These are phyloP conservation scores for Solea senegalensis DNA, from an alignment of 2,113 vertebrate genomes.

Conservation along the genomic window DNA sequence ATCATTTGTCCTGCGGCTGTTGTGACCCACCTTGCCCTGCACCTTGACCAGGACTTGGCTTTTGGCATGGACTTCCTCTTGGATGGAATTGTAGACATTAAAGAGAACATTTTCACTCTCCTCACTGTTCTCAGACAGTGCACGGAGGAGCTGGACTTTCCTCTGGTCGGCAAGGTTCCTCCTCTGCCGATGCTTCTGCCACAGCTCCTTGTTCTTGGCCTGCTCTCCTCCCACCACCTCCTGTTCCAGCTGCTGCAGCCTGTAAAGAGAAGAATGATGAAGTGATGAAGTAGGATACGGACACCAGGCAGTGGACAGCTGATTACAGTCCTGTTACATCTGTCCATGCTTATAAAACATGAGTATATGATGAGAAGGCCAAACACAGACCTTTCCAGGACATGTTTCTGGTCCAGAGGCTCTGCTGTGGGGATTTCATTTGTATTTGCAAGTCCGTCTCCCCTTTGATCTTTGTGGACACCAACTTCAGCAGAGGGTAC, in stretches of 20 bases:
- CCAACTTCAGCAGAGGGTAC: not conserved
- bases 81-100: slow-evolving; percentile 87
- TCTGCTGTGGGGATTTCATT: slow-evolving; percentile 38
- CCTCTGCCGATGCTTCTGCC: slow-evolving; percentile 79
- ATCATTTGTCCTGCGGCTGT: not conserved
- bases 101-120: slow-evolving; percentile 86
- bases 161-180: slow-evolving; percentile 83
- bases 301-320: not conserved
- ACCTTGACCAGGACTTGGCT: slow-evolving; percentile 84
- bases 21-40: slow-evolving; percentile 84
- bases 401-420: slow-evolving; percentile 82
- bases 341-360: not conserved
- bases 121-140: slow-evolving; percentile 79
- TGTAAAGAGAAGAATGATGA: slow-evolving; percentile 45
- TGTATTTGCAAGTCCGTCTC: slow-evolving; percentile 14
- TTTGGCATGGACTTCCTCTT: slow-evolving; percentile 88
- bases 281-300: too few relatives aligned
- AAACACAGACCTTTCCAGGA: slow-evolving; percentile 84
- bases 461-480: slow-evolving; percentile 9
- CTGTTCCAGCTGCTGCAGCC: slow-evolving; percentile 88
- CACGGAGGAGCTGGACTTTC: slow-evolving; percentile 81
- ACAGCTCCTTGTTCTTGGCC: slow-evolving; percentile 87
- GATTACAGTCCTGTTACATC: not conserved
- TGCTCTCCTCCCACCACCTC: slow-evolving; percentile 88
- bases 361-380: too few relatives aligned